Conservation (phyloP, 2,888 invertebrate genomes). For the Ochlodes sylvanus region DNA sequence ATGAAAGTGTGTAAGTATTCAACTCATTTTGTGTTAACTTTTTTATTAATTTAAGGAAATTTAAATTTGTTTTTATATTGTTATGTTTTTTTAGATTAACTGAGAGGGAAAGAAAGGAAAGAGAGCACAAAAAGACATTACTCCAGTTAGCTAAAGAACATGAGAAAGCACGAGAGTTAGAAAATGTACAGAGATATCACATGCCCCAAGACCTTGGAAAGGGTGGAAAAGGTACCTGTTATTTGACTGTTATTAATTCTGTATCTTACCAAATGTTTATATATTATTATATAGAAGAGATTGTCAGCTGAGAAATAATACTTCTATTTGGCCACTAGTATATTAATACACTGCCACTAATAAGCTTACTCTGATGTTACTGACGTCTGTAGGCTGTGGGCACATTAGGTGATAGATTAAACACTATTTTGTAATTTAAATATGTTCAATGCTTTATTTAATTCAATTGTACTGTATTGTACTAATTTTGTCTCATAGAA, state of each 20-base stretch:
- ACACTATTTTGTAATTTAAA: no score
- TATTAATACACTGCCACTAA: no score
- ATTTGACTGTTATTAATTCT: background rate
- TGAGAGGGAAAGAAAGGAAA: slow-evolving; percentile 92
- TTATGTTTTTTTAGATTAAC: slow-evolving; percentile 87
- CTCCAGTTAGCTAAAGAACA: slow-evolving; percentile 97
- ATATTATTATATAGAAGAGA: no score
- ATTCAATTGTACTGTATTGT: no score
- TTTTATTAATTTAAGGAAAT: background rate
- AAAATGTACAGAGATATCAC: slow-evolving; percentile 96
- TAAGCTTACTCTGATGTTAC: no score
- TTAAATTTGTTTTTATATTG: background rate
- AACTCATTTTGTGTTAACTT: background rate
- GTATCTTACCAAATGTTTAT: background rate
- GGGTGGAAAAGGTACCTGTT: slow-evolving; percentile 83
- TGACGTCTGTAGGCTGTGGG: no score
- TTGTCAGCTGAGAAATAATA: slow-evolving; percentile 7
- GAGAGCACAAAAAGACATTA: slow-evolving; percentile 96
- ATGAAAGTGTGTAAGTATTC: slow-evolving; percentile 90
- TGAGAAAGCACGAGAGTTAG: slow-evolving; percentile 96
- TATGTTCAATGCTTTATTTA: no score
- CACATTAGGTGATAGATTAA: no score
- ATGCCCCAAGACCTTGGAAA: slow-evolving; percentile 96
- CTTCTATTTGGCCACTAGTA: no score
- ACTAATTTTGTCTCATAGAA: no score